Percentiles rank a stretch among this genome's conserved stretches.
These are phyloP conservation scores for Cordilura impudica DNA, from an alignment of 2,888 invertebrate species.

Conservation along the genomic window DNA sequence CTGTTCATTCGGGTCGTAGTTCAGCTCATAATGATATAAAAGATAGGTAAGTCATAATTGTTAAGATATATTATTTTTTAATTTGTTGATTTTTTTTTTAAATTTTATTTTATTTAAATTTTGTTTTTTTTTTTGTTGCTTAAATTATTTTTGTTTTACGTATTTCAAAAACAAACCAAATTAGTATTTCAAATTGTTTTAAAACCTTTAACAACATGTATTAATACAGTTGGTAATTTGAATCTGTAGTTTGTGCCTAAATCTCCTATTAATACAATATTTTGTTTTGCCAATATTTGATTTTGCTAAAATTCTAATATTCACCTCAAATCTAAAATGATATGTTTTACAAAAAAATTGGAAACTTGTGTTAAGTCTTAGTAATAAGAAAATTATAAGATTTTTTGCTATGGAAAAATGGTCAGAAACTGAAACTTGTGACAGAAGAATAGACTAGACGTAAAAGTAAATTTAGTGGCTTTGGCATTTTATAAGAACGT, in stretches of 20 bases:
- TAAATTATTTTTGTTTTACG: too few relatives aligned
- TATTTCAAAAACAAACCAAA: too few relatives aligned
- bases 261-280: background rate
- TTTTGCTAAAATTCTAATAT: background rate
- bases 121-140: background rate
- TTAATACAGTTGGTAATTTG: background rate
- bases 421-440: too few relatives aligned
- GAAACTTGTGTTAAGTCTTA: background rate
- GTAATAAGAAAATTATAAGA: too few relatives aligned
- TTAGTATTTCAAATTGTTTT: background rate
- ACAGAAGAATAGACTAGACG: too few relatives aligned
- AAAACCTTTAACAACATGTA: background rate
- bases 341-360: background rate
- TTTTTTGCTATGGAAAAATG: too few relatives aligned
- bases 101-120: constrained; percentile 1
- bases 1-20: constrained; percentile 90
- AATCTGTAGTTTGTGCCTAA: background rate
- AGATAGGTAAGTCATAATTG: constrained; percentile 79
- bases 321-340: too few relatives aligned
- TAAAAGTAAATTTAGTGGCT: too few relatives aligned
- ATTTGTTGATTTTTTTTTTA: background rate
- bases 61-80: constrained; percentile 12
- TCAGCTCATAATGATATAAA: constrained; percentile 84
- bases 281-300: background rate
- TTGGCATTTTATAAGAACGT: too few relatives aligned